Evolutionary conservation across 2,113 vertebrate species (phyloP), one percentile per base, ranked within the genome.

Genomic region (Thalassoma bifasciatum): DNA sequence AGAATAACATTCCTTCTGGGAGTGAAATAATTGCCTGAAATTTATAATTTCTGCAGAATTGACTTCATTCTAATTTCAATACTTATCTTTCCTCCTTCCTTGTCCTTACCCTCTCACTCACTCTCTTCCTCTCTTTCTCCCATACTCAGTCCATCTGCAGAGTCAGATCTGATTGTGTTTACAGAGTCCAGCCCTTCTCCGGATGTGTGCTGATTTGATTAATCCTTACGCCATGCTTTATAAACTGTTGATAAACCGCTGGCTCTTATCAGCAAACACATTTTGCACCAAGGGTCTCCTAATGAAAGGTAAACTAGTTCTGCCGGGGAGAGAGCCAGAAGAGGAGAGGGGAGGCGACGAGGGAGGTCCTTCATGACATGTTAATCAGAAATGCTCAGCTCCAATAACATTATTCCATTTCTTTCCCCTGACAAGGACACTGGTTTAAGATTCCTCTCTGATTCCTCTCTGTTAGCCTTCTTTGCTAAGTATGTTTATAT

Each of bases 211-310:
- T 84, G 72, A 89, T 91, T 89, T 90, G 81, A 92, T 90, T 90
- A 86, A 91, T 90, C 83, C 75, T 42, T 71, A 83, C 51, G 34
- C 75, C 67, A 9, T 77, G 59, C 78, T 87, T 89, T 86, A 89
- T 88, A 90, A 90, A 93, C 88, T 87, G 87, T 81, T 85, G 83
- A 92, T 88, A 90, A 90, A 90, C 71, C 59, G 23, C 67, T 75
- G 69, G 69, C 79, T 83, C 87, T 91, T 88, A 92, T 90, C 88
- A 90, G 90, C 88, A 85, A 89, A 89, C 85, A 86, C 74, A 82
- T 86, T 90, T 83, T 81, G 67, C 64, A 81, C 75, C 49, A 46
- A 89, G 78, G 68, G 76, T 83, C 77, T 80, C 51, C 73, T 89
- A 89, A 91, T 91, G 79, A 90, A 91, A 91, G 86, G 83, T 88